Evolutionary conservation across 2,797 vertebrate genomes (phyloP).

Genomic region (Helostoma temminkii): DNA sequence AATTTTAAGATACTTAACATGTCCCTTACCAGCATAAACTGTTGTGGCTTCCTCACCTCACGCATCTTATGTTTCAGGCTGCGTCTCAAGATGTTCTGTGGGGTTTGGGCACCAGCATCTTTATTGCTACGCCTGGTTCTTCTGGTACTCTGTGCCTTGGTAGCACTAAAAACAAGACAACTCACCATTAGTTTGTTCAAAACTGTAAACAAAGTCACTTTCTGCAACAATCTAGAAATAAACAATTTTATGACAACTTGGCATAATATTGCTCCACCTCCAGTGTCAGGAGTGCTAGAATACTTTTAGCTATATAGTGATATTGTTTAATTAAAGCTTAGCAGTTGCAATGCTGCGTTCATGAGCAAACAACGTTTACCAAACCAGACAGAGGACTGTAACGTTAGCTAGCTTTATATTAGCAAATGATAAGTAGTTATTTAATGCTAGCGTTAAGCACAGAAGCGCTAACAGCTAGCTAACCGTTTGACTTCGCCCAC

Average conservation of each 20-base stretch:
- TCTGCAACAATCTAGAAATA: background rate
- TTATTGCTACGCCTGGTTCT: slow-evolving; percentile 45
- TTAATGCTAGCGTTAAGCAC: background rate
- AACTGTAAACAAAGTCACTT: background rate
- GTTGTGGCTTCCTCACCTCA: slow-evolving; percentile 59
- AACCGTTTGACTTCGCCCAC: background rate
- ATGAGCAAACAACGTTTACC: background rate
- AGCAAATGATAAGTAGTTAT: too few species aligned
- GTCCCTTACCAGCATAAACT: too few species aligned
- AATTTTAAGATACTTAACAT: background rate
- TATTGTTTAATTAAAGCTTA: background rate
- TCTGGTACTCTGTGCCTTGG: background rate
- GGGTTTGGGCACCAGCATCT: slow-evolving; percentile 56
- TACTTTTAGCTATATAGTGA: too few species aligned
- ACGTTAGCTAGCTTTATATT: too few species aligned
- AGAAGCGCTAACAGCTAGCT: background rate
- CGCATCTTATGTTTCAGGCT: slow-evolving; percentile 68
- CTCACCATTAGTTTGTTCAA: background rate
- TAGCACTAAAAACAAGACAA: slow-evolving; percentile 34
- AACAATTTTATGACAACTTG: background rate
- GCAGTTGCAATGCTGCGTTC: too few species aligned
- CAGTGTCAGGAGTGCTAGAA: background rate
- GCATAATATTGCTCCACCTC: background rate
- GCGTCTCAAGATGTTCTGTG: slow-evolving; percentile 67
- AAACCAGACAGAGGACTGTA: too few species aligned